These are phyloP conservation scores for Camptogramma bilineatum DNA, from an alignment of 2,888 invertebrate species.

Conservation along the genomic window DNA sequence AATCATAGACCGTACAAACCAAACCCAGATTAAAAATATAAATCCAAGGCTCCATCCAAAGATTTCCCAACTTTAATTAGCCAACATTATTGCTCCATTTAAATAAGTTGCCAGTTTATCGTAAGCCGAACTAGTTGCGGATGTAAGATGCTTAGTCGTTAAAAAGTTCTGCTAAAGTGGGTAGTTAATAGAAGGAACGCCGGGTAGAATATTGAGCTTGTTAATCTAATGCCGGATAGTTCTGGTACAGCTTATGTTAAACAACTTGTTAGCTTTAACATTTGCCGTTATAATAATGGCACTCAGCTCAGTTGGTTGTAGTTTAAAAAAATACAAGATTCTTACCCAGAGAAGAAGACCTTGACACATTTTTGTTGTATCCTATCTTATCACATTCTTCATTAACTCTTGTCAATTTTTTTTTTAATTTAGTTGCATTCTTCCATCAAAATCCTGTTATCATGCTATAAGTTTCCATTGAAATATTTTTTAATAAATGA, in stretches of 20 bases:
- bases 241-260: slow-evolving; percentile 26
- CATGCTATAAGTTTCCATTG: too few species aligned
- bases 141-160: slow-evolving; percentile 40
- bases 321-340: too few species aligned
- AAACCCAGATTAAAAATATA: not conserved
- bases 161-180: slow-evolving; percentile 48
- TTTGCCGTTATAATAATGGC: too few species aligned
- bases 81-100: slow-evolving; percentile 27
- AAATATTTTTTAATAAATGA: too few species aligned
- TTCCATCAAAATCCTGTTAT: too few species aligned
- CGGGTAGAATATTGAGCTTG: slow-evolving; percentile 54
- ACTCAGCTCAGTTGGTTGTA: too few species aligned
- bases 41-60: slow-evolving; percentile 5
- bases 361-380: too few species aligned
- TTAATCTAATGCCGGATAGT: slow-evolving; percentile 55
- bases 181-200: slow-evolving; percentile 44
- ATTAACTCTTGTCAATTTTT: too few species aligned
- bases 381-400: too few species aligned
- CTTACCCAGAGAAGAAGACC: too few species aligned
- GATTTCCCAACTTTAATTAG: slow-evolving; percentile 25
- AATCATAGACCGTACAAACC: not conserved
- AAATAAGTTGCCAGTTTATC: slow-evolving; percentile 25
- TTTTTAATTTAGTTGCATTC: too few species aligned
- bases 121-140: slow-evolving; percentile 22
- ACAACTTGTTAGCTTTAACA: not conserved